These are phyloP conservation scores for Ellobium chinense DNA, from an alignment of 2,888 invertebrate genomes.

Conservation along the genomic window DNA sequence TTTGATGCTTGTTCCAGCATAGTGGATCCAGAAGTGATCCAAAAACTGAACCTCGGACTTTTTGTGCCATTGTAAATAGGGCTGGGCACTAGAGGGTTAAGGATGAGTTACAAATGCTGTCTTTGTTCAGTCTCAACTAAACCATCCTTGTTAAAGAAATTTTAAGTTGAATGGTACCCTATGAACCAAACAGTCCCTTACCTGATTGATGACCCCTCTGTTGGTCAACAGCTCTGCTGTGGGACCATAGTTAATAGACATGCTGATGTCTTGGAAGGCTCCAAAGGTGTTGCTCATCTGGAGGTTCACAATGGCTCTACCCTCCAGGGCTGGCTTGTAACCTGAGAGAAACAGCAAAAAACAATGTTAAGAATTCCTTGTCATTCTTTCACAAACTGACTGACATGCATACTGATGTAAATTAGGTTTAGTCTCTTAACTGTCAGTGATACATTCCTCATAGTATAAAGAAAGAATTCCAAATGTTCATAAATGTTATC, in stretches of 20 bases:
- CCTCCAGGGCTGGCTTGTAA: conserved; percentile 76
- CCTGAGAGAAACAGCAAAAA: conserved; percentile 53
- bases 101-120: too few relatives aligned
- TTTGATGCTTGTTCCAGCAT: too few relatives aligned
- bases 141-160: too few relatives aligned
- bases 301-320: conserved; percentile 77
- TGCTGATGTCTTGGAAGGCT: conserved; percentile 77
- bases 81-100: too few relatives aligned
- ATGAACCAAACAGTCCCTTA: conserved; percentile 39
- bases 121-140: too few relatives aligned
- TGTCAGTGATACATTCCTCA: not conserved
- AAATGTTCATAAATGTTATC: too few relatives aligned
- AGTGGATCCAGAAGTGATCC: too few relatives aligned
- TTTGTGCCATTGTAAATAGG: too few relatives aligned
- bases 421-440: not conserved
- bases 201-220: conserved; percentile 78
- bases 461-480: not conserved
- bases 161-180: not conserved
- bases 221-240: conserved; percentile 78
- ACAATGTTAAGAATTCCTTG: too few relatives aligned
- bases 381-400: not conserved
- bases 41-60: too few relatives aligned
- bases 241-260: conserved; percentile 68
- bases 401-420: not conserved
- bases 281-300: conserved; percentile 78